These are phyloP conservation scores for Mesoclemmys tuberculata DNA, from an alignment of 2,113 vertebrate genomes.

Conservation along the genomic window DNA sequence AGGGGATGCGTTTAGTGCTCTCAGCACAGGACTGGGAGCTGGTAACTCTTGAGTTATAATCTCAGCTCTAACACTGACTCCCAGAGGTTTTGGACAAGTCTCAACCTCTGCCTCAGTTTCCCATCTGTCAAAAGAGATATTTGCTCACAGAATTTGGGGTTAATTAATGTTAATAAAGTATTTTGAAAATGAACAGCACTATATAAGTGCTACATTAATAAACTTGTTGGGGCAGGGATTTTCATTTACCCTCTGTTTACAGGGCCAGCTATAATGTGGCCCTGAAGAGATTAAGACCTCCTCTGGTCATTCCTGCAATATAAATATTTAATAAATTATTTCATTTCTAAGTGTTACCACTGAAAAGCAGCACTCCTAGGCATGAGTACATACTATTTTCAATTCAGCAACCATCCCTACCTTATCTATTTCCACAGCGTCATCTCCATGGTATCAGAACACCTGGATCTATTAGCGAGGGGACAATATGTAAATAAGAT, in stretches of 20 bases:
- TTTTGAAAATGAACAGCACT: neutral
- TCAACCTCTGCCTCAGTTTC: neutral
- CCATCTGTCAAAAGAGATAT: neutral
- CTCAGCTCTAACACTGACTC: neutral
- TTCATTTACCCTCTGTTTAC: neutral
- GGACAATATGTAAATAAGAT: slow-evolving; percentile 16
- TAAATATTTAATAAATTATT: neutral
- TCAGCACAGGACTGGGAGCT: neutral
- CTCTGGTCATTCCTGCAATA: neutral
- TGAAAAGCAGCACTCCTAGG: slow-evolving; percentile 24
- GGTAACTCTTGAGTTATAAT: neutral
- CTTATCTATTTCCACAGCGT: slow-evolving; percentile 48
- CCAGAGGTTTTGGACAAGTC: neutral
- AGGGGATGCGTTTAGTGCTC: neutral
- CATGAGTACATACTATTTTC: slow-evolving; percentile 9
- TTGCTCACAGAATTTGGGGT: neutral
- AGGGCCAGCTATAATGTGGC: neutral
- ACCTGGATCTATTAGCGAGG: slow-evolving; percentile 40
- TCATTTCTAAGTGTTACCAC: slow-evolving; percentile 6
- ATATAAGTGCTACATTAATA: neutral
- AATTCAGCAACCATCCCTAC: slow-evolving; percentile 22
- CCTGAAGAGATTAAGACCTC: neutral
- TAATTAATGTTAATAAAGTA: neutral
- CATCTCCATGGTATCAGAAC: slow-evolving; percentile 35
- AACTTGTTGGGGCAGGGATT: neutral